Base-by-base conservation (phyloP, 2,888 invertebrate genomes). In the Zhuqinia jingwanae region DNA sequence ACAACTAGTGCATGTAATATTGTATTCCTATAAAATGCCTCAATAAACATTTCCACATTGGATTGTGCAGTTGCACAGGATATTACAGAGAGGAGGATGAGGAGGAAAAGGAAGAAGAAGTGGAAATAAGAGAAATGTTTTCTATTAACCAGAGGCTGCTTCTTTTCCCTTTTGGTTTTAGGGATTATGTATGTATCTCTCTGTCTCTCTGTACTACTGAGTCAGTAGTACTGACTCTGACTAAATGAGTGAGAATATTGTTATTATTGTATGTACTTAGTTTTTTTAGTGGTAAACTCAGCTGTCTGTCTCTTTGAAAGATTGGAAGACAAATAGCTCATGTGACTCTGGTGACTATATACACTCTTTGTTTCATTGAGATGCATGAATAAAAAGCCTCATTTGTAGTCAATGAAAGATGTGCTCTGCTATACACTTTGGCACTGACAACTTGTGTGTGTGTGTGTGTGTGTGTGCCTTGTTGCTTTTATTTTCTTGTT, bases 391-490 rank as follows among this genome's bases (percentile, higher is more conserved):
- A 36, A 36, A 36, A 36, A 36, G 77, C 53, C 78, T 80, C 53
- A 80, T 85, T 83, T 82, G 79, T 88, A 84, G 79, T 83, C 79
- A 88, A 88, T 85, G 88, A 88, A 84, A 80, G 85, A 79, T 56
- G n/a, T n/a, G 58, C 47, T 42, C 1, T n/a, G 36, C 36, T 6
- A 36, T 6, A 3, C 3, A 36, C 36, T 45, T 79, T 85, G 78
- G 78, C 84, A 78, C 27, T 50, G 56, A 11, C 22, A 36, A 36
- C 36, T 3, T 17, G 53, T 75, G 53, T 53, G n/a, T n/a, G n/a
- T n/a, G n/a, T n/a, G n/a, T n/a, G n/a, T n/a, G n/a, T n/a, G n/a
- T n/a, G n/a, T n/a, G n/a, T n/a, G n/a, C n/a, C n/a, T n/a, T n/a
- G n/a, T n/a, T n/a, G n/a, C n/a, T n/a, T n/a, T n/a, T n/a, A n/a